Evolutionary conservation across 2,888 invertebrate genomes (phyloP).

Genomic region (Apotomis betuletana): DNA sequence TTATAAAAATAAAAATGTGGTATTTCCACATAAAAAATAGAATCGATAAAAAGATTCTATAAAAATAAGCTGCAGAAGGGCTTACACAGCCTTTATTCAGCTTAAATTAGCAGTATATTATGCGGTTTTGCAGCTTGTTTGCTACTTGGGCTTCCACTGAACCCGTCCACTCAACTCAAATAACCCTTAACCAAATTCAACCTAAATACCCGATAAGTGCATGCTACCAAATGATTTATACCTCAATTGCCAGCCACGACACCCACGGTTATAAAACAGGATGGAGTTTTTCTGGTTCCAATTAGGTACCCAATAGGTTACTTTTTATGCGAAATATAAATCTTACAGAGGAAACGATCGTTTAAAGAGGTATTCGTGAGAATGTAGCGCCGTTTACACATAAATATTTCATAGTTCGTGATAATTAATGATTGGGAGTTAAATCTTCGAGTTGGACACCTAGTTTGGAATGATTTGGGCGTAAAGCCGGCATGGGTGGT

Average conservation of each 20-base stretch:
- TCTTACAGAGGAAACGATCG: constrained; percentile 21
- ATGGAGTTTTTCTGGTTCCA: constrained; percentile 18
- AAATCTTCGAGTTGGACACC: constrained; percentile 14
- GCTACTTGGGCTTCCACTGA: background rate
- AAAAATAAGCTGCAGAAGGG: too few species aligned
- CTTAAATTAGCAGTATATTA: too few species aligned
- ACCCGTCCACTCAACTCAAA: background rate
- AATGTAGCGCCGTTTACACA: constrained; percentile 24
- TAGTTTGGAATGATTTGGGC: constrained; percentile 3
- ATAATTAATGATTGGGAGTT: constrained; percentile 21
- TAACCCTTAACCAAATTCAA: background rate
- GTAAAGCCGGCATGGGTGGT: constrained; percentile 18
- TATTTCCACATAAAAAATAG: too few species aligned
- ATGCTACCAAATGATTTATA: constrained; percentile 34
- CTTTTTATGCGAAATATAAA: constrained; percentile 37
- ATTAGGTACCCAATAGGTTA: constrained; percentile 31
- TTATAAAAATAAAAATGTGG: too few species aligned
- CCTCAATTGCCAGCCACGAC: constrained; percentile 25
- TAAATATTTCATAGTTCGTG: constrained; percentile 15
- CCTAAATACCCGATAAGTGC: constrained; percentile 5
- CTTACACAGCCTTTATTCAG: too few species aligned
- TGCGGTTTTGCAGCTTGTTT: too few species aligned
- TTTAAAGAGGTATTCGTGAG: constrained; percentile 27
- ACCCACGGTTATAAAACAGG: constrained; percentile 32
- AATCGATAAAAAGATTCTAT: too few species aligned